Evolutionary conservation across 2,888 invertebrate genomes (phyloP).

Genomic region (Drosophila mulleri): DNA sequence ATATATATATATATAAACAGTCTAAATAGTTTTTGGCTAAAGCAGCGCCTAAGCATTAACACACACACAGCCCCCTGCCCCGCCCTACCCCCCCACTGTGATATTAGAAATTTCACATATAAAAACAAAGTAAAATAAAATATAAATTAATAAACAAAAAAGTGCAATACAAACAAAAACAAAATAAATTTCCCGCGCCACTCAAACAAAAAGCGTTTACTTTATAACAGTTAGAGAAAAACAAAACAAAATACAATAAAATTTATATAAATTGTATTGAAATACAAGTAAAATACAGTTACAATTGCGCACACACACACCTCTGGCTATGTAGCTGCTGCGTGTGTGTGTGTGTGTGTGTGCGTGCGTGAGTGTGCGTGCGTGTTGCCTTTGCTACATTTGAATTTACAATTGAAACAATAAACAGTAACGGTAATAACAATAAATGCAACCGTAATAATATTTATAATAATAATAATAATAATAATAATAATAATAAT

Average conservation of each 20-base stretch:
- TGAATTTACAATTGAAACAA: conserved; percentile 2
- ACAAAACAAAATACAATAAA: conserved; percentile 1
- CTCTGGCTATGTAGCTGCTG: conserved; percentile 27
- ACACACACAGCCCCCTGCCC: conserved; percentile 40
- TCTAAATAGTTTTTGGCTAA: conserved; percentile 52
- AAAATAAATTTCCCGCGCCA: conserved; percentile 19
- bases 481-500: no score
- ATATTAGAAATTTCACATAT: conserved; percentile 68
- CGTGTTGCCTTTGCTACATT: conserved; percentile 5
- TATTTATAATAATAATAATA: not conserved
- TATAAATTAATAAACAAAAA: conserved; percentile 10
- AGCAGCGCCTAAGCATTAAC: conserved; percentile 21
- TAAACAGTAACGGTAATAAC: not conserved
- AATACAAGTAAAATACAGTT: conserved; percentile 10
- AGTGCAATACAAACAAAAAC: conserved; percentile 44
- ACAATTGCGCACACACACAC: conserved; percentile 5
- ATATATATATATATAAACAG: conserved; percentile 38
- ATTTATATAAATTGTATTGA: conserved; percentile 10
- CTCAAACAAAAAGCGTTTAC: conserved; percentile 41
- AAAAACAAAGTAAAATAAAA: conserved; percentile 15
- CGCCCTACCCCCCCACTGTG: conserved; percentile 50
- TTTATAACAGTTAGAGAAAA: conserved; percentile 22
- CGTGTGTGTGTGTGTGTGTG: conserved; percentile 21
- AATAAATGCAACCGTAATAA: not conserved
- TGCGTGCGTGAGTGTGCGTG: conserved; percentile 25